Conservation (phyloP, 2,113 vertebrate species). For the Syngnathoides biaculeatus region DNA sequence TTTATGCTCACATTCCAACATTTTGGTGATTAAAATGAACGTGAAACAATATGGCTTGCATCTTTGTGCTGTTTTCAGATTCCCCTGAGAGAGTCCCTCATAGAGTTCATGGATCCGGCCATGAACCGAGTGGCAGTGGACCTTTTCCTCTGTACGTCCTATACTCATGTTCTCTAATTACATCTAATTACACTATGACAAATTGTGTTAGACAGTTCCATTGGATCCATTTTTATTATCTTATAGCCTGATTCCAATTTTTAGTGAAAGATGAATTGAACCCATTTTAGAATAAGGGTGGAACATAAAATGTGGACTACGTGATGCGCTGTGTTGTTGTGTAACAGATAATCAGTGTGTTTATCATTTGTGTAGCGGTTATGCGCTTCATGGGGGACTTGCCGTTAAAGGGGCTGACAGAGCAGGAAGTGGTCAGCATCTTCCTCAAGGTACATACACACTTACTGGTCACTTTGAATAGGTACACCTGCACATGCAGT, state of each 20-base stretch:
- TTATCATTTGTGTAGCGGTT: conserved; percentile 69
- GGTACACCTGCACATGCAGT: background rate
- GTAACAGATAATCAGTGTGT: background rate
- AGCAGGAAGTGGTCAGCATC: conserved; percentile 78
- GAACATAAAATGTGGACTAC: background rate
- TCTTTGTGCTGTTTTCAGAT: conserved; percentile 64
- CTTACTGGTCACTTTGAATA: background rate
- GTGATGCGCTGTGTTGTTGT: background rate
- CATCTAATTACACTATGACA: conserved; percentile 7
- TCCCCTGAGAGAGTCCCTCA: conserved; percentile 89
- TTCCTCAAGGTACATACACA: conserved; percentile 82
- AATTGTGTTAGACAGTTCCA: background rate
- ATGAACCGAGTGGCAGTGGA: conserved; percentile 86
- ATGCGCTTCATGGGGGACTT: conserved; percentile 98
- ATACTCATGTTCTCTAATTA: conserved; percentile 13
- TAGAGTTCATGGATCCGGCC: conserved; percentile 82
- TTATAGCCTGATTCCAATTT: background rate
- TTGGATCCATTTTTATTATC: background rate
- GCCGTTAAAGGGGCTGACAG: conserved; percentile 79
- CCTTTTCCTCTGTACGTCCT: conserved; percentile 83
- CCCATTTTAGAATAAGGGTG: too few relatives aligned
- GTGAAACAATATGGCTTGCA: background rate
- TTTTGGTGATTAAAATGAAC: background rate
- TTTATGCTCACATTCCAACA: background rate
- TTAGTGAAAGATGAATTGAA: too few relatives aligned